These are phyloP conservation scores for Nothoprocta pentlandii DNA, from an alignment of 2,113 vertebrate genomes.

Conservation along the genomic window DNA sequence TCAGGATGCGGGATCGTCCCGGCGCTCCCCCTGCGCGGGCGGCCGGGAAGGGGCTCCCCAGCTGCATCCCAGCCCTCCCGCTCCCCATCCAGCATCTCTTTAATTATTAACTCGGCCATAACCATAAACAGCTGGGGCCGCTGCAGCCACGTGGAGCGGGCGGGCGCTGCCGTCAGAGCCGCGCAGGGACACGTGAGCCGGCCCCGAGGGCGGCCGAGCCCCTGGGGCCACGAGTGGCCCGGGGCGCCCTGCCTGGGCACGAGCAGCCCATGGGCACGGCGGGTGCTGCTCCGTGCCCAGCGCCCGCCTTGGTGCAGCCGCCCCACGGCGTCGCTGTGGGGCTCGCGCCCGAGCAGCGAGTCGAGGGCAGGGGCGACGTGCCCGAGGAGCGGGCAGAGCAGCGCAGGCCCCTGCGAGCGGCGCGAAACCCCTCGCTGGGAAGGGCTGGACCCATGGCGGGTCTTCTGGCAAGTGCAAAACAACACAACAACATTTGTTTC, in stretches of 20 bases:
- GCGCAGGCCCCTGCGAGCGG: too few species aligned
- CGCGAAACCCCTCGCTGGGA: too few species aligned
- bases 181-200: conserved; percentile 61
- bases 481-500: too few species aligned
- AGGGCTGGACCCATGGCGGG: too few species aligned
- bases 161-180: conserved; percentile 64
- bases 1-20: background rate
- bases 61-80: conserved; percentile 66
- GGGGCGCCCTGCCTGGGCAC: background rate
- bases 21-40: rapidly evolving
- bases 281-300: too few species aligned
- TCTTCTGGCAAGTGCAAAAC: too few species aligned
- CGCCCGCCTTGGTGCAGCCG: too few species aligned
- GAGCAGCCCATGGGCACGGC: too few species aligned
- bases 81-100: conserved; percentile 71
- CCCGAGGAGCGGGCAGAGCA: too few species aligned
- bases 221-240: background rate
- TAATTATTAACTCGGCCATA: conserved; percentile 75
- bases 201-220: conserved; percentile 44
- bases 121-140: conserved; percentile 74
- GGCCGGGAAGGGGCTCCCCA: background rate
- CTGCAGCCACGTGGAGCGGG: conserved; percentile 67
- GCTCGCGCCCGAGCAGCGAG: too few species aligned
- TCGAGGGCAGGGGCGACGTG: too few species aligned
- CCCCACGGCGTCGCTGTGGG: too few species aligned